A percentile compares a stretch with the other conserved stretches of the same genome.
Evolutionary conservation across 2,113 vertebrate species (phyloP).

Genomic region (Apodemus speciosus): DNA sequence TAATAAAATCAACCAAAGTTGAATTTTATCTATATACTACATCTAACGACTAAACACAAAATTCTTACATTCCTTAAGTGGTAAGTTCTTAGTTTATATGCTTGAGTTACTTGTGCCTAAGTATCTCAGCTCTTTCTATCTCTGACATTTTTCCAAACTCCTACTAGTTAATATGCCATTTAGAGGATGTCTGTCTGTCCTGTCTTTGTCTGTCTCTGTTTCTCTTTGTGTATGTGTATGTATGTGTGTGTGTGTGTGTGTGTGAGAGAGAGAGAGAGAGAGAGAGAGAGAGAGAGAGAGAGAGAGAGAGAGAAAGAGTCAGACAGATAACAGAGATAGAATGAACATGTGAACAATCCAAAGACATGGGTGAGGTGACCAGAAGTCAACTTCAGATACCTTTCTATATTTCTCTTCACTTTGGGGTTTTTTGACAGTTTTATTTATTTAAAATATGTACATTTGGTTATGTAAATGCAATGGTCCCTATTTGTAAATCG

Average conservation of each 20-base stretch:
- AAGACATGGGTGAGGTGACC: background rate
- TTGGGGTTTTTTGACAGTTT: background rate
- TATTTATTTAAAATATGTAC: background rate
- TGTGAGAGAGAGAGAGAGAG: no score
- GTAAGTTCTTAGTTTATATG: background rate
- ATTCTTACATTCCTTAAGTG: background rate
- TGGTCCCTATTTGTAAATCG: no score
- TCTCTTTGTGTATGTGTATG: background rate
- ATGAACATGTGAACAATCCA: no score
- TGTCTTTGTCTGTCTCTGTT: background rate
- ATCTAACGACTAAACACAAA: constrained; percentile 39
- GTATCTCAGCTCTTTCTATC: background rate
- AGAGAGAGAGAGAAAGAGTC: no score
- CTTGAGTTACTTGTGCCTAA: constrained; percentile 9
- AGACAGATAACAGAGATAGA: background rate
- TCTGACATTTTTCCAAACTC: constrained; percentile 32
- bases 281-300: background rate
- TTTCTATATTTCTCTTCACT: background rate
- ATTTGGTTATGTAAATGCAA: background rate
- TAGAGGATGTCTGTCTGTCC: background rate
- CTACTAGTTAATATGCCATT: constrained; percentile 38
- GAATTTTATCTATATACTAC: background rate
- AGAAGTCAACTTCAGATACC: background rate
- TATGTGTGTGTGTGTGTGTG: background rate
- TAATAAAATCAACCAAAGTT: constrained; percentile 13